Conservation (phyloP, 2,888 invertebrate species). For the Gerosis bhagava region DNA sequence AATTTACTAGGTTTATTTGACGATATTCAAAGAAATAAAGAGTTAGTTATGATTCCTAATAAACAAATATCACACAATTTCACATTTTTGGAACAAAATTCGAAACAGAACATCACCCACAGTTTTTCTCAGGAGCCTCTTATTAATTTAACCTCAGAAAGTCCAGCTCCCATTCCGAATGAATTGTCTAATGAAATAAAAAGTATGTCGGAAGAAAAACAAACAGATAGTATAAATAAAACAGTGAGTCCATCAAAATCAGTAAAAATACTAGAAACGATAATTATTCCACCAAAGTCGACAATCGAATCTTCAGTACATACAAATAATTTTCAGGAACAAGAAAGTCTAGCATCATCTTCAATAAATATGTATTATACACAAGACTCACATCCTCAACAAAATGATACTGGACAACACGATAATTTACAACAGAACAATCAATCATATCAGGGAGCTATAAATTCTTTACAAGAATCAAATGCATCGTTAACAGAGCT, state of each 20-base stretch:
- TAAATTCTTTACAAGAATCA: background rate
- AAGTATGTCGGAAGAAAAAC: conserved; percentile 36
- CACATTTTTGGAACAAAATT: conserved; percentile 10
- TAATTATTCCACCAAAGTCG: conserved; percentile 49
- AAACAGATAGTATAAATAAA: conserved; percentile 34
- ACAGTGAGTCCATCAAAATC: conserved; percentile 53
- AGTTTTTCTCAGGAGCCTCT: background rate
- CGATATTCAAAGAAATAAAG: conserved; percentile 34
- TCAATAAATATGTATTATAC: conserved; percentile 2
- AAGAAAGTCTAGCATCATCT: conserved; percentile 4
- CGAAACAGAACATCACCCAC: conserved; percentile 4
- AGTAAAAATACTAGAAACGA: conserved; percentile 62
- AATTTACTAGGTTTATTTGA: conserved; percentile 54
- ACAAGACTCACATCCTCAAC: conserved; percentile 6
- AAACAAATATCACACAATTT: conserved; percentile 21
- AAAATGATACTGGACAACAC: background rate
- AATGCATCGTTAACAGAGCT: conserved; percentile 4
- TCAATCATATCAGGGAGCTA: too few species aligned
- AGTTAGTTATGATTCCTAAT: conserved; percentile 7
- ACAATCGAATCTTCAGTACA: conserved; percentile 2
- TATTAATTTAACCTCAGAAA: background rate
- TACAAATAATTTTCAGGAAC: conserved; percentile 11
- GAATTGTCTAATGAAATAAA: conserved; percentile 51
- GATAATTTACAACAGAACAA: conserved; percentile 4
- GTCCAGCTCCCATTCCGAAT: conserved; percentile 41